phyloP scores from a whole-genome alignment of 2,113 vertebrate species.

The Todiramphus saurophagus region DNA sequence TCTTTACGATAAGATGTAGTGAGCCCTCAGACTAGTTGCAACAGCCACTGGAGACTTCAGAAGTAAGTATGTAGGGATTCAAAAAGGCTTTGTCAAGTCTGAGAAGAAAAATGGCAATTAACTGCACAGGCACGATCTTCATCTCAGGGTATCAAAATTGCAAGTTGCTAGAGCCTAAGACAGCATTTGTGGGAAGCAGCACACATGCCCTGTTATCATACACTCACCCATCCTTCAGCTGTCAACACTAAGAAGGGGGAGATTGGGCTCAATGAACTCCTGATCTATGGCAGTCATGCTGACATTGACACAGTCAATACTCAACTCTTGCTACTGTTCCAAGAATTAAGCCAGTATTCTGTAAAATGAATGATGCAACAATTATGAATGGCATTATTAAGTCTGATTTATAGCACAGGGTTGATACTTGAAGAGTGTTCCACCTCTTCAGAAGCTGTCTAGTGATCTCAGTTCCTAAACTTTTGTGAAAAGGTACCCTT shows the following conservation, averaged over 20 bases:
- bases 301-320: background rate
- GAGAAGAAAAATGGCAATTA: background rate
- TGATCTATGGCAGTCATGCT: background rate
- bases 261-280: background rate
- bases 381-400: background rate
- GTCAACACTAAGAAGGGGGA: background rate
- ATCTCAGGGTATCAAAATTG: background rate
- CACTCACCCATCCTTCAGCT: background rate
- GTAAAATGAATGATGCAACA: background rate
- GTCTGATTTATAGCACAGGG: background rate
- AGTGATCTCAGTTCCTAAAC: background rate
- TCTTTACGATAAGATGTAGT: background rate
- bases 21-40: background rate
- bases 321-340: background rate
- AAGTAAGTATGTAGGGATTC: background rate
- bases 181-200: background rate
- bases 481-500: background rate
- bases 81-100: background rate
- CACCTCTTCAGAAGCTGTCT: background rate
- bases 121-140: background rate
- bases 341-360: background rate
- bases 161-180: background rate
- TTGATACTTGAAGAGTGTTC: background rate
- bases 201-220: fast-evolving
- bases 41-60: background rate